These are phyloP conservation scores for Caenorhabditis virilis DNA, from an alignment of 2,888 invertebrate species.

Conservation along the genomic window DNA sequence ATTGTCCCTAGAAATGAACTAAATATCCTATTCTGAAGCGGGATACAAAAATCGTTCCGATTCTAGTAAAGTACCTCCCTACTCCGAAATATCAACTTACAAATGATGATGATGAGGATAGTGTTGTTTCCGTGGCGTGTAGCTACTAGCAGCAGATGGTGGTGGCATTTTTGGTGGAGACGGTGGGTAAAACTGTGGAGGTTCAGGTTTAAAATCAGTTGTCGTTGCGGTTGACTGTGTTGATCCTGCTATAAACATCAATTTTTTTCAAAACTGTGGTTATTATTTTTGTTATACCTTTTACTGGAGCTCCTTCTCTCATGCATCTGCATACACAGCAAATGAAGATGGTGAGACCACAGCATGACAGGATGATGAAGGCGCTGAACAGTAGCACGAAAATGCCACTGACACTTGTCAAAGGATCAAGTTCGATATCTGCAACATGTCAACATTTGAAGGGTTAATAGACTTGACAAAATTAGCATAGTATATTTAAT, in stretches of 20 bases:
- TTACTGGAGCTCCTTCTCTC: constrained; percentile 22
- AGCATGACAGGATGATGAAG: constrained; percentile 28
- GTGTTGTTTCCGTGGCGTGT: constrained; percentile 34
- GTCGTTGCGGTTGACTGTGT: constrained; percentile 11
- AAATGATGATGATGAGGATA: not conserved
- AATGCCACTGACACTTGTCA: constrained; percentile 41
- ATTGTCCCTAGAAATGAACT: no score
- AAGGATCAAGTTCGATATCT: constrained; percentile 46
- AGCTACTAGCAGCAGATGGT: constrained; percentile 36
- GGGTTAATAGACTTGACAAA: constrained; percentile 6
- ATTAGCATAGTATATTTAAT: constrained; percentile 13
- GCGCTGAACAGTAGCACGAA: constrained; percentile 40
- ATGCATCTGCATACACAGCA: constrained; percentile 44
- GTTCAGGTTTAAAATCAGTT: constrained; percentile 37
- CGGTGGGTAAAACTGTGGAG: constrained; percentile 53
- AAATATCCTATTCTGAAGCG: no score
- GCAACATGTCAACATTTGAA: constrained; percentile 7
- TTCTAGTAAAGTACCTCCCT: constrained; percentile 6
- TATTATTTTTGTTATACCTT: constrained; percentile 19
- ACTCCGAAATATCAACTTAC: no score
- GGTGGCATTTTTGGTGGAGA: constrained; percentile 51
- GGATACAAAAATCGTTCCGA: not conserved
- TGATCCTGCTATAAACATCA: not conserved
- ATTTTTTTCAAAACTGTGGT: not conserved
- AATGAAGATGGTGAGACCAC: constrained; percentile 36